Base-by-base conservation (phyloP, 2,888 invertebrate species). In the Drosophila meridionalis region DNA sequence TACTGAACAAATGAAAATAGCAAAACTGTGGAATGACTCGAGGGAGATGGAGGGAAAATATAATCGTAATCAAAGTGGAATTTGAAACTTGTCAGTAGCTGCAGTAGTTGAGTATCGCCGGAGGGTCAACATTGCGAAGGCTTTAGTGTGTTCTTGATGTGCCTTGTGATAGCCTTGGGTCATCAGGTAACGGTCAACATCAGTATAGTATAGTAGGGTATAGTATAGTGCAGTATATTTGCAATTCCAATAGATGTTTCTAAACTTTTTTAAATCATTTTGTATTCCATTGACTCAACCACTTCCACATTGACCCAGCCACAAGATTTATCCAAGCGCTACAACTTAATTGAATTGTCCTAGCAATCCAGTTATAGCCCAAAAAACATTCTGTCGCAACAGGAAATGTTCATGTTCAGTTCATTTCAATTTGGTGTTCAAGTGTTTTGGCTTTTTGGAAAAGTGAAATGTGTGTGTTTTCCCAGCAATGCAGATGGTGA, bases 361-460 rank as follows among this genome's bases (percentile, higher is more conserved):
- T 36, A 69, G 55, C 64, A 55, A 55, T 55, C 66, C 38, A 63
- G 50, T 30, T 40, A 34, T 47, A 43, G 34, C 34, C 38, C 47
- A 66, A 59, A 40, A 45, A 43, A 7, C 26, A 11, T 11, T 20
- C 38, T 42, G 32, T n/a, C 6, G 43, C 30, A 26, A 26, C 32
- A 48, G 53, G 58, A 62, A 60, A 62, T 76, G 64, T 78, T 58
- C 83, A 75, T 85, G 55, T 67, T 60, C 76, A 85, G 60, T 83
- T 75, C 66, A 85, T 78, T 82, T 80, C 42, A 69, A 84, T 76
- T 78, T 82, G 68, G 70, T 62, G 70, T 81, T 59, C 69, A 73
- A 86, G 82, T 82, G 77, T n/a, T 73, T 68, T 75, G 40, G 60
- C 68, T 34, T 9, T 57, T 32, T 55, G 8, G 7, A 28, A n/a